Evolutionary conservation across 2,113 vertebrate species (phyloP), one percentile per base, ranked within the genome.

Genomic region (Chinchilla lanigera): DNA sequence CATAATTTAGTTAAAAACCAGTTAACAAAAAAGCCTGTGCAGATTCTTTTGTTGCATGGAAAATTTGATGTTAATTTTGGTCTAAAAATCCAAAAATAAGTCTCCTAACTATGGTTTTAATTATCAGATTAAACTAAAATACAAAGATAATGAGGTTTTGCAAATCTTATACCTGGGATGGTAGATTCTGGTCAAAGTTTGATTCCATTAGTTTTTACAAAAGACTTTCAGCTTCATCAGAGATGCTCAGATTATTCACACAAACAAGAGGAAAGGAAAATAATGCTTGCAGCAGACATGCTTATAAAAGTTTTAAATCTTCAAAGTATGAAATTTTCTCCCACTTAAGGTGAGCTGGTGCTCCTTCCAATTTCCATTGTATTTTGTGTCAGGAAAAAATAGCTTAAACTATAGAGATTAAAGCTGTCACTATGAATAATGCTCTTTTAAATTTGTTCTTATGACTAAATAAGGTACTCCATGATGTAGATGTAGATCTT

Each of bases 241-340:
- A 87, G 63, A 85, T 14, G 50, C 12, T 7, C 26, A 52, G 47
- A 17, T 69, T 82, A 92, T 19, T 83, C 92, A 82, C 44, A 16
- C 69, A 89, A 93, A 75, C 30, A 30, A 33, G 56, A 90, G 35
- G 3, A 67, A 90, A 44, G 52, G 30, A 83, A 56, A 63, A 89
- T 96, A 91, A 69, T 75, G 35, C 16, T 93, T 91, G 16, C 1
- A 87, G 44, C 17, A 84, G 52, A 81, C 13, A 81, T 84, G 33
- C 35, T 94, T 90, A 84, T n/a, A 75, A 73, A 96, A 96, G 65
- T 96, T 97, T 86, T 69, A 77, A 95, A 89, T 96, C 35, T 93
- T 96, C 16, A 82, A 65, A 44, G 67, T 84, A 93, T 86, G 47
- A 92, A 30, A 77, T 81, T 78, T 86, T 60, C 83, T 75, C 2